Conservation (phyloP, 2,113 vertebrate genomes). For the Tragelaphus strepsiceros region DNA sequence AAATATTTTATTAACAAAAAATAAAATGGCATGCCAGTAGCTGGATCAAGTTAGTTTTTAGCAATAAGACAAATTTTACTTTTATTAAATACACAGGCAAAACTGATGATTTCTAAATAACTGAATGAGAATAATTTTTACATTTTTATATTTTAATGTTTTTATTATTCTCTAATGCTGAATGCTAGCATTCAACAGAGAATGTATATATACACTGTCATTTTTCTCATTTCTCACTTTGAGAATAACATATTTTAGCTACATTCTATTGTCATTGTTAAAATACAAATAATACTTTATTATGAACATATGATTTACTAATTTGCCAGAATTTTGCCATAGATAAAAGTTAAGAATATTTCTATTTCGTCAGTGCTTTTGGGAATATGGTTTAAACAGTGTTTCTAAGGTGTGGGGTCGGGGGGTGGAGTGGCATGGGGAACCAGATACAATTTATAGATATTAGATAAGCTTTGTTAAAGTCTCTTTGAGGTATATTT, state of each 20-base stretch:
- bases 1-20: constrained; percentile 22
- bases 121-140: background rate
- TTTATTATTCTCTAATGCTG: background rate
- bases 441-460: background rate
- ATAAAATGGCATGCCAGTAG: background rate
- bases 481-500: background rate
- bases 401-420: background rate
- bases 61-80: background rate
- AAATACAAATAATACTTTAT: constrained; percentile 11
- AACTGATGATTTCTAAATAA: constrained; percentile 27
- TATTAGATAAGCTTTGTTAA: background rate
- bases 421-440: background rate
- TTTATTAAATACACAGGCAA: constrained; percentile 23
- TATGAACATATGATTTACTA: background rate
- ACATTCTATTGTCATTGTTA: background rate
- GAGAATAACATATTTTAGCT: constrained; percentile 26
- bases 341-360: constrained; percentile 22
- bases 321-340: background rate
- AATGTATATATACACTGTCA: background rate
- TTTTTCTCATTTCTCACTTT: background rate
- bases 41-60: constrained; percentile 3
- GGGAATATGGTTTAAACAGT: background rate
- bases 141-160: background rate
- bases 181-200: background rate
- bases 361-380: background rate